Evolutionary conservation across 1,140 invertebrate genomes (phyloP), one percentile per base, ranked within the genome.

Genomic region (Spodoptera litura): DNA sequence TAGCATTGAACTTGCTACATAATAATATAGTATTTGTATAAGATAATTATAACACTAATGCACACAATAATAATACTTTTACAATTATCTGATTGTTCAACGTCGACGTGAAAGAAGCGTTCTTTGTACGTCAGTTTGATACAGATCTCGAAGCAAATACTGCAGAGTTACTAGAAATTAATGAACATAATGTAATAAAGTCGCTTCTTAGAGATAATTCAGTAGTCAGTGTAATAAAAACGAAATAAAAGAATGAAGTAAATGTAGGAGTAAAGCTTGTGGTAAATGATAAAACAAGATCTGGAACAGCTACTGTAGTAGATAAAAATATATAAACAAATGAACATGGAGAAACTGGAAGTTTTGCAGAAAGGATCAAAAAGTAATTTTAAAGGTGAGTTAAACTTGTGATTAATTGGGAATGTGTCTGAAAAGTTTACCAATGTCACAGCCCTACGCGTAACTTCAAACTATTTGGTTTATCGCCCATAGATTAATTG

Each of bases 381-480:
- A 52, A 70, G 27, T 31, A 70, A 70, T 70, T 83, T 81, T 35
- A 83, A 83, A 83, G 81, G 83, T 85, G 76, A 81, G 53, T 53
- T 20, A 73, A 53, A n/a, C 31, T 68, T 71, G 59, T 72, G 11
- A 73, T 77, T 38, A 66, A 66, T 49, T 31, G 13, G 6, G 6
- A 10, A 12, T 12, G 38, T 66, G 62, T 66, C 62, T 66, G 62
- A 49, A 12, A 49, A 49, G 62, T 66, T 49, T 66, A 44, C 38
- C 6, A 11, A 13, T 20, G 38, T 49, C 38, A n/a, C 2, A 44
- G 15, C 15, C 10, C 12, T 44, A 4, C 10, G 38, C n/a, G 51
- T 12, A 4, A 10, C 9, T 64, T 20, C 5, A n/a, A 44, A 66
- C 38, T 66, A 66, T 49, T 44, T 25, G 62, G 2, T 15, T 49